Conservation (phyloP, 2,113 vertebrate species). For the Eonycteris spelaea region DNA sequence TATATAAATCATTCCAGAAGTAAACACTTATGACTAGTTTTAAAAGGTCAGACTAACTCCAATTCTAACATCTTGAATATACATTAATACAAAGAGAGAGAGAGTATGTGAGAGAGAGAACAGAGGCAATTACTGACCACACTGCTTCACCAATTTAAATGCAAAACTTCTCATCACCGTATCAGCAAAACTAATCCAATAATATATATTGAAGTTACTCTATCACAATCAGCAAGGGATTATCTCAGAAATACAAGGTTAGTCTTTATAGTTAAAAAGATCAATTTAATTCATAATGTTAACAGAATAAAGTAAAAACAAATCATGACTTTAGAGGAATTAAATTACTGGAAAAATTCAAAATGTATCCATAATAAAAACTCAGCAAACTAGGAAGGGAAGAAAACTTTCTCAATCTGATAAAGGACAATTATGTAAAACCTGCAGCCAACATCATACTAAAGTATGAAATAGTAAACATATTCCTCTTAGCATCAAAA, state of each 20-base stretch:
- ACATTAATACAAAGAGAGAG: background rate
- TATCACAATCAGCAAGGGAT: background rate
- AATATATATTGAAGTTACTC: background rate
- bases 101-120: background rate
- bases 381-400: background rate
- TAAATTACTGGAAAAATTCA: background rate
- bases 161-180: background rate
- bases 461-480: background rate
- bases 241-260: background rate
- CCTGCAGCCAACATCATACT: background rate
- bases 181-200: background rate
- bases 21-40: background rate
- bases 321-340: background rate
- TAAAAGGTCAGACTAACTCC: background rate
- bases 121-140: background rate
- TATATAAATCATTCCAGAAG: background rate
- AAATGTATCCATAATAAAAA: background rate
- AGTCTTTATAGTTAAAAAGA: background rate
- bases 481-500: too few relatives aligned
- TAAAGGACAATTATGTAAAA: background rate
- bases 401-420: background rate
- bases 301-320: background rate
- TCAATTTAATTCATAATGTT: background rate
- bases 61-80: background rate
- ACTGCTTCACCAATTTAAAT: background rate